phyloP scores from a whole-genome alignment of 1,140 invertebrate genomes.

The Gryllus bimaculatus region DNA sequence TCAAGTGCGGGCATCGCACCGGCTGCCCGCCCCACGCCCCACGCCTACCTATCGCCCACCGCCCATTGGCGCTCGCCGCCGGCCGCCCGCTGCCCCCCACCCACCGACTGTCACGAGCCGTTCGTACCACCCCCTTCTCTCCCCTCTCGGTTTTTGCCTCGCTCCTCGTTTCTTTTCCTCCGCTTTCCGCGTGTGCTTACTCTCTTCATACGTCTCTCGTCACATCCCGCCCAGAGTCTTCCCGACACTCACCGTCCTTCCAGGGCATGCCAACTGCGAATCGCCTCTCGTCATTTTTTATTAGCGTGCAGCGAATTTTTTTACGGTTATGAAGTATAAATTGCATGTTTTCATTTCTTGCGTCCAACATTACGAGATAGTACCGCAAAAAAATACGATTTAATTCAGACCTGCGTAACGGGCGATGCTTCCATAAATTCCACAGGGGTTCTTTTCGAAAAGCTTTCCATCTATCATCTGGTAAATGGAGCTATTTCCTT shows the following conservation, averaged over 20 bases:
- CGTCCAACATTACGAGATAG: not conserved
- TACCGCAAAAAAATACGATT: not conserved
- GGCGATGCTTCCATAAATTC: not conserved
- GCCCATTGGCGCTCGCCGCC: too few species aligned
- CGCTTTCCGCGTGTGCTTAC: too few species aligned
- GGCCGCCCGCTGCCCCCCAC: not conserved
- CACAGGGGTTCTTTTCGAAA: not conserved
- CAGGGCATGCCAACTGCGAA: not conserved
- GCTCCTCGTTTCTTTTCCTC: too few species aligned
- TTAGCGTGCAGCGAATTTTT: not conserved
- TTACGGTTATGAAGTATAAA: not conserved
- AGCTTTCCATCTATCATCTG: not conserved
- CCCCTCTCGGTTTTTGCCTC: too few species aligned
- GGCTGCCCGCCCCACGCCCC: too few species aligned
- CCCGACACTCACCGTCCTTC: not conserved
- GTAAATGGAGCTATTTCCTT: constrained; percentile 4
- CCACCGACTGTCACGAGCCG: not conserved
- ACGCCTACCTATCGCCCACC: too few species aligned
- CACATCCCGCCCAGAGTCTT: too few species aligned
- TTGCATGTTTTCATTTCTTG: constrained; percentile 1
- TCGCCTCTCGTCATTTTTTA: not conserved
- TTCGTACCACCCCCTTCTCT: too few species aligned
- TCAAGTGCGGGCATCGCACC: too few species aligned
- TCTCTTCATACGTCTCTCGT: too few species aligned
- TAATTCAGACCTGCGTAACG: not conserved